Evolutionary conservation across 2,113 vertebrate species (phyloP).

Genomic region (Lamprotornis superbus): DNA sequence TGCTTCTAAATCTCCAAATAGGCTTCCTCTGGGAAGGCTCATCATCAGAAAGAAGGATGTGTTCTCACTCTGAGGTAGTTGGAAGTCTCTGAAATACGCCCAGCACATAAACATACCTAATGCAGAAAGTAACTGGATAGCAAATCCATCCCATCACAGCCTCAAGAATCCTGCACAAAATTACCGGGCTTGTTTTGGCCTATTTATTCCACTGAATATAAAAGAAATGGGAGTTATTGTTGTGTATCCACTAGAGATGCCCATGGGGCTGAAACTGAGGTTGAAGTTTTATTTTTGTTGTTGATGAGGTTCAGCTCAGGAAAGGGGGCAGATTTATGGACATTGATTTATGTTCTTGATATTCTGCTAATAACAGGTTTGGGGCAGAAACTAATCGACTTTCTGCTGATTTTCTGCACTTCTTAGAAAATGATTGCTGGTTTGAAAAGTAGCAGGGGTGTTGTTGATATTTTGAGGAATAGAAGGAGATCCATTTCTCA

Average conservation of each 20-base stretch:
- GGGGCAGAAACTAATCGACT: not conserved
- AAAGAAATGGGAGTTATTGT: not conserved
- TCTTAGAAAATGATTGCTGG: not conserved
- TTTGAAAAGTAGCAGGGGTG: not conserved
- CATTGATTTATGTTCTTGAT: not conserved
- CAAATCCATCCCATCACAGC: not conserved
- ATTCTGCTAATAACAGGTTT: not conserved
- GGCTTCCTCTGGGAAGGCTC: conserved; percentile 25
- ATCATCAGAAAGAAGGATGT: not conserved
- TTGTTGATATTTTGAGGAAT: not conserved
- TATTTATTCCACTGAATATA: not conserved
- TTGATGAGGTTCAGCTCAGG: not conserved
- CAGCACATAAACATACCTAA: not conserved
- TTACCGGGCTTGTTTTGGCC: not conserved
- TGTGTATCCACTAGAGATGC: not conserved
- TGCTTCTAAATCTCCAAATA: conserved; percentile 31
- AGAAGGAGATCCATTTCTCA: not conserved
- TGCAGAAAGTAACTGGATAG: not conserved
- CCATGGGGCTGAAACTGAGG: not conserved
- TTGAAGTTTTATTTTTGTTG: not conserved
- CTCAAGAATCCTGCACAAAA: not conserved
- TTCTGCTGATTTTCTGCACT: not conserved
- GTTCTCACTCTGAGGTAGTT: not conserved
- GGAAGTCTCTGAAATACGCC: not conserved
- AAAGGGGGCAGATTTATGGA: not conserved